Evolutionary conservation across 1,140 invertebrate genomes (phyloP), one percentile per base, ranked within the genome.

Genomic region (Drosophila ananassae): DNA sequence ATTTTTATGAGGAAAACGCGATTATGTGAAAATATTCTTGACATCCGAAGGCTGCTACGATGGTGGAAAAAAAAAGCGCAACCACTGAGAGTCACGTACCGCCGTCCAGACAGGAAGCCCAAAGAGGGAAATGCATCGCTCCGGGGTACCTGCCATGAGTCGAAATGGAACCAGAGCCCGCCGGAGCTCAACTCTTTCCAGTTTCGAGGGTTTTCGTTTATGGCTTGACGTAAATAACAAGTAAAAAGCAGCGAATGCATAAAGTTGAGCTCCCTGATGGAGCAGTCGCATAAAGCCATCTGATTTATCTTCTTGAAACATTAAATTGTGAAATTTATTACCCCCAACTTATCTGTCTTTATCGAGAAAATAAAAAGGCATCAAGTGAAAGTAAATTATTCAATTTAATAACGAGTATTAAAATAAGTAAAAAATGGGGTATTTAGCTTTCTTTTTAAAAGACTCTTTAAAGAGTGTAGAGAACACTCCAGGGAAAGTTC

Each of bases 11-110:
- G 57, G 5, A 22, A 50, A 54, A 63, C 44, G 51, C 52, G 68
- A 73, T 74, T 74, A 56, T 74, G 58, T 57, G 58, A 50, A 56
- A 74, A 74, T 64, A 28, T 73, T 24, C 12, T 41, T 41, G 59
- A 74, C 63, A 74, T 63, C 47, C 54, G 69, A 64, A 52, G 57
- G 57, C 52, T 39, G 51, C 57, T 32, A 71, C 37, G 59, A 28
- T 28, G 25, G 25, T 28, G 25, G 25, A 5, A 28, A 28, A 17
- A 17, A 48, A 48, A 28, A 68, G 46, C 44, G 47, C 51, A 62
- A 48, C 41, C 25, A 39, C 34, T 21, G 63, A 51, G 47, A n/a
- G 34, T 37, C 67, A 73, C 71, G 56, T 73, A 73, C 68, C 6
- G 10, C 24, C 6, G 8, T 17, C 17, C 30, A 67, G 34, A 51